These are phyloP conservation scores for Falcaria lacertinaria DNA, from an alignment of 2,888 invertebrate species.

Conservation along the genomic window DNA sequence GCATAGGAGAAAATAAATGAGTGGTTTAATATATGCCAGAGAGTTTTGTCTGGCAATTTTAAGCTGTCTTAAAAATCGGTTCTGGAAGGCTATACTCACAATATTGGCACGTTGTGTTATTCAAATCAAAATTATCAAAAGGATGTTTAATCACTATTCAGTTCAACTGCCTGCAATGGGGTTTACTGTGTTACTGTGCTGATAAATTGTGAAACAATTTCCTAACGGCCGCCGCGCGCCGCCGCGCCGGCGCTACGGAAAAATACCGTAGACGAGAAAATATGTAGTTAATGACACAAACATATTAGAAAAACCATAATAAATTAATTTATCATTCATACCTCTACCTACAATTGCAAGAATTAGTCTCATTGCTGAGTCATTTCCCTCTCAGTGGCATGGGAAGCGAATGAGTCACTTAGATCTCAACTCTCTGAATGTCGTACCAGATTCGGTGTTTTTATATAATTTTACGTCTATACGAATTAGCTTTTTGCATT, in stretches of 20 bases:
- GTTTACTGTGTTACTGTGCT: too few species aligned
- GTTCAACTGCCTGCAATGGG: too few species aligned
- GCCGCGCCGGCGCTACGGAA: not conserved
- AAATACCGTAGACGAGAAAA: not conserved
- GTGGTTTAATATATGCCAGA: too few species aligned
- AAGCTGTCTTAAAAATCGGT: too few species aligned
- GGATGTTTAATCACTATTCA: too few species aligned
- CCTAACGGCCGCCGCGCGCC: too few species aligned
- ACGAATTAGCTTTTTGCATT: not conserved
- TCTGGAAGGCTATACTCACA: too few species aligned
- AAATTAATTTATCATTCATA: constrained; percentile 4
- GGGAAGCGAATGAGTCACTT: constrained; percentile 3
- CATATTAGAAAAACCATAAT: not conserved
- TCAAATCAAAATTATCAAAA: too few species aligned
- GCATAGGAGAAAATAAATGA: too few species aligned
- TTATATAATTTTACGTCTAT: not conserved
- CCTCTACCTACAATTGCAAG: constrained; percentile 3
- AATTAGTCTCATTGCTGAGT: constrained; percentile 6
- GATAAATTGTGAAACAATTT: too few species aligned
- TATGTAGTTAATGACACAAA: not conserved
- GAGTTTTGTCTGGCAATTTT: too few species aligned
- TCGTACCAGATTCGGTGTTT: not conserved
- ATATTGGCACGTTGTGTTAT: too few species aligned
- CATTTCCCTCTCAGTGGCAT: constrained; percentile 4
- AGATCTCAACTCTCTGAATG: constrained; percentile 1